Base-by-base conservation (phyloP, 2,113 vertebrate species). In the Phyllopteryx taeniolatus region DNA sequence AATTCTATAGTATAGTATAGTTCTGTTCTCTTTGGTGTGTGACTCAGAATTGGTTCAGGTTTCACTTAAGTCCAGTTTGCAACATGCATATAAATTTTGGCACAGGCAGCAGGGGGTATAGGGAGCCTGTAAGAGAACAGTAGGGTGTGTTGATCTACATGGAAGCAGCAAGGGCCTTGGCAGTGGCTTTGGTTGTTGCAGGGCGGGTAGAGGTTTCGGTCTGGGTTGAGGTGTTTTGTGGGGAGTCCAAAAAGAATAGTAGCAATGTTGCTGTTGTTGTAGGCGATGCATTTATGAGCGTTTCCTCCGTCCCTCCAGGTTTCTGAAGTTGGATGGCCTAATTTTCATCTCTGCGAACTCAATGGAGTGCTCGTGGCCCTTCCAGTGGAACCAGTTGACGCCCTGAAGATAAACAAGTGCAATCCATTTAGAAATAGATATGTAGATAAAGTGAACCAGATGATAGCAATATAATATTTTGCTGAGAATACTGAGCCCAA, bases 351-450 rank as follows among this genome's bases (percentile, higher is more conserved):
- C 98, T 0, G 96, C 97, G 43, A 97, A 99, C 89, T 96, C 93
- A 47, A 99, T 95, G 2, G 98, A 99, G 53, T 98, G 92, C 76
- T 99, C 96, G 0, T 99, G 97, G 73, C 98, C 98, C 83, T 99
- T 99, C 97, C 97, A 98, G 83, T 99, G 97, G 94, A 97, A 99
- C 98, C 98, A 99, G 92, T 99, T 99, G 20, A 99, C 92, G 0
- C 98, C 98, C 98, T 99, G 82, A 59, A 14, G 44, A 20, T 19
- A 51, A 35, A 35, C 14, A 61, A 61, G 31, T 35, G 8, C 59
- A 61, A 35, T 35, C 11, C 15, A 19, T 61, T 61, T 17, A 15
- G 17, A 61, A 61, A 35, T 31, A 61, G 31, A 15, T 35, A 35
- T 8, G 33, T 2, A n/a, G 8, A 56, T 22, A 10, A 56, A 19